Evolutionary conservation across 2,888 invertebrate species (phyloP).

Genomic region (Pteria penguin): DNA sequence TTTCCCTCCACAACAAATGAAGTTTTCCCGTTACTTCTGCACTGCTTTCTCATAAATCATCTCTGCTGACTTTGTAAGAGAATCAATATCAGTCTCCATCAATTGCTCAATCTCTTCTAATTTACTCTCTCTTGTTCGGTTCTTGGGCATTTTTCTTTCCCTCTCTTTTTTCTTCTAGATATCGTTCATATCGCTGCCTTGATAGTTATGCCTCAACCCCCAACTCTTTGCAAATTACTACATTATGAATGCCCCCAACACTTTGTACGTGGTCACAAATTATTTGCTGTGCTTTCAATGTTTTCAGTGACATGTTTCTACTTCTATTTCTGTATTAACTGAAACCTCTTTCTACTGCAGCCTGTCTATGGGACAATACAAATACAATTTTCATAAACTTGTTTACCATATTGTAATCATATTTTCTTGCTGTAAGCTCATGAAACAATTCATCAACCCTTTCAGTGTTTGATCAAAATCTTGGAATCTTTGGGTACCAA

Average conservation of each 20-base stretch:
- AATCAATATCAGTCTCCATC: background rate
- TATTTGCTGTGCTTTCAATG: too few species aligned
- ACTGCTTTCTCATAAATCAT: background rate
- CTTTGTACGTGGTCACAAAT: too few species aligned
- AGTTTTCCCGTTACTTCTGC: background rate
- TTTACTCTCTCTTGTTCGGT: background rate
- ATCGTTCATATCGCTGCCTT: background rate
- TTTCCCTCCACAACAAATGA: background rate
- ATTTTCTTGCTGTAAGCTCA: background rate
- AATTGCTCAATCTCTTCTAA: background rate
- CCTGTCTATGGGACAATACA: background rate
- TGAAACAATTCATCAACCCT: background rate
- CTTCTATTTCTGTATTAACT: constrained; percentile 1
- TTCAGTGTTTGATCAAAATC: background rate
- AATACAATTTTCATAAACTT: too few species aligned
- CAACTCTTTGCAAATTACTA: too few species aligned
- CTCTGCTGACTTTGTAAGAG: background rate
- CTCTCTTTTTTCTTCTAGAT: background rate
- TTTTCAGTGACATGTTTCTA: background rate
- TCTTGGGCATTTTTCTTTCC: background rate
- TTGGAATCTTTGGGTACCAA: background rate
- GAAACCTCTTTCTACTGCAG: background rate
- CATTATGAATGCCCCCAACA: too few species aligned
- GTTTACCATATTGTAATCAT: background rate
- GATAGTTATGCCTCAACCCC: background rate